Base-by-base conservation (phyloP, 2,113 vertebrate species). In the Hystrix cristata region DNA sequence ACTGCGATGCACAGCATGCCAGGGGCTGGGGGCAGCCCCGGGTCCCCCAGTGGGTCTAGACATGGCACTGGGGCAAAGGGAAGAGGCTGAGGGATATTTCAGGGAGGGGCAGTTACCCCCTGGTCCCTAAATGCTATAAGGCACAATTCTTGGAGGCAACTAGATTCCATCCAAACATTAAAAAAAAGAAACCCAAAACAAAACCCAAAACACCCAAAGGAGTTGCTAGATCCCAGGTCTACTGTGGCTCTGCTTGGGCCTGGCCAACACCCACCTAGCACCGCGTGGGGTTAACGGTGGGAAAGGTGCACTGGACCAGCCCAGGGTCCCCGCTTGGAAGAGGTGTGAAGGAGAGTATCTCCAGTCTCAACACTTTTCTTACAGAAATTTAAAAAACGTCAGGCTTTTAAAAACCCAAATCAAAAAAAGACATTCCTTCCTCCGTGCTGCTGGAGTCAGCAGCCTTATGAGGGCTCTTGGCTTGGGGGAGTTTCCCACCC, bases 61-160 rank as follows among this genome's bases (percentile, higher is more conserved):
- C 6, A 1, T 46, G 95, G 94, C 92, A 86, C 87, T 74, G 96
- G 91, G 96, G 91, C 86, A 92, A 91, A 74, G 83, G 87, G 72
- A 91, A 92, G 85, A 89, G 79, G 95, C 38, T 72, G 94, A 96
- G 85, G 87, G 95, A 60, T 85, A 53, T 94, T 76, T 97, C 95
- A 87, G 13, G 96, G 94, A 97, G 95, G 95, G 96, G 96, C 89
- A 95, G 43, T 97, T 91, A 97, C 94, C 97, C 97, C 97, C 96
- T 46, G 43, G 98, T 98, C 98, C 98, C 98, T 97, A 82, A 98
- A 97, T 98, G 95, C 96, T 98, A 98, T 99, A 99, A 99, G 99
- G 99, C 99, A 99, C 98, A 97, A 98, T 98, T 72, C 95, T 98
- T 97, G 98, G 97, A 98, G 98, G 98, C 97, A 98, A 98, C 98